Conservation (phyloP, 2,888 invertebrate species). For the Sepioteuthis lessoniana region DNA sequence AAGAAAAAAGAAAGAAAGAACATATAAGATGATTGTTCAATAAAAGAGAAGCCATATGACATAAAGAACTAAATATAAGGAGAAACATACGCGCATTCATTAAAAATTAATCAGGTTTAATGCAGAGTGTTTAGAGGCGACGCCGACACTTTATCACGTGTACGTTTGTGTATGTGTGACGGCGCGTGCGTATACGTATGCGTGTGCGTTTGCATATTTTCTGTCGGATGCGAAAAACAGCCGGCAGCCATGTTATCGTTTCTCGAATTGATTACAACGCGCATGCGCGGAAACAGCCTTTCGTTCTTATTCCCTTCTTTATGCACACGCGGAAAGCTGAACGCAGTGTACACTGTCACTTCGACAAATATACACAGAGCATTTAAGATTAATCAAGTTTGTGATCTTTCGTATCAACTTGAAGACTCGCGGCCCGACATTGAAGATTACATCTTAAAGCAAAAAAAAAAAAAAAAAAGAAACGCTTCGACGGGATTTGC, state of each 20-base stretch:
- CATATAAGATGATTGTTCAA: background rate
- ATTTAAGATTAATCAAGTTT: background rate
- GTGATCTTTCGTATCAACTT: background rate
- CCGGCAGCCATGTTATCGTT: background rate
- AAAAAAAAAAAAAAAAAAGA: too few species aligned
- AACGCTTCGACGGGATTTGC: too few species aligned
- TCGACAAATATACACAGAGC: background rate
- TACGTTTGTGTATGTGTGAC: background rate
- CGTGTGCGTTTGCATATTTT: background rate
- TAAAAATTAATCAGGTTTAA: conserved; percentile 21
- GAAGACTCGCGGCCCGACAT: background rate
- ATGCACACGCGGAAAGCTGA: background rate
- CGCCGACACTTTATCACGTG: background rate
- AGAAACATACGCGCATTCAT: background rate
- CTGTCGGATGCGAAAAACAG: background rate
- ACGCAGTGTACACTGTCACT: background rate
- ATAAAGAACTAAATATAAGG: background rate
- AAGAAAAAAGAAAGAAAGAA: background rate
- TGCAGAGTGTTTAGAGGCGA: background rate
- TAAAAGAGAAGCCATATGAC: background rate
- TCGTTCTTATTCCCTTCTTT: background rate
- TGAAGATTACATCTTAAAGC: too few species aligned
- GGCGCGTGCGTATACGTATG: background rate
- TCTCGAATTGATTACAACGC: background rate
- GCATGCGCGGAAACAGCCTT: background rate